A percentile compares a stretch with the other conserved stretches of the same genome.
Evolutionary conservation across 1,140 invertebrate species (phyloP).

Genomic region (Lamellibrachia luymesi): DNA sequence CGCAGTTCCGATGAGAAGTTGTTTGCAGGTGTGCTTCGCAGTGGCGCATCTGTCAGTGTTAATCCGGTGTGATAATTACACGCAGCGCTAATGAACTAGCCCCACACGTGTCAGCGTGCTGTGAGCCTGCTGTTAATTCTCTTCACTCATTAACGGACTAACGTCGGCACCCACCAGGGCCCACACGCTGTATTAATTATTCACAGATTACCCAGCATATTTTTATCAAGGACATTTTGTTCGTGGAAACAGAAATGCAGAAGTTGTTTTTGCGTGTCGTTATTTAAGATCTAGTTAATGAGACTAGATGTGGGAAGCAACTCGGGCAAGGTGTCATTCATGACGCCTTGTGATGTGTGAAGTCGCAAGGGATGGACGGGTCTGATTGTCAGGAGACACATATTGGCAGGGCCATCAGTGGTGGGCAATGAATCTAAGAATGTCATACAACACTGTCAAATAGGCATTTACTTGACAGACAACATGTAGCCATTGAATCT

Average conservation of each 20-base stretch:
- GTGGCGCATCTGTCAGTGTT: neutral
- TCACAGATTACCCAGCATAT: neutral
- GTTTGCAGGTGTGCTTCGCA: neutral
- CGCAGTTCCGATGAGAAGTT: neutral
- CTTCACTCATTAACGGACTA: neutral
- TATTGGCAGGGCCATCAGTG: neutral
- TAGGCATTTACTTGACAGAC: neutral
- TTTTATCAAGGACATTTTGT: neutral
- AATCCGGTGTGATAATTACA: constrained; percentile 5
- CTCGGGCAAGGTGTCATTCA: neutral
- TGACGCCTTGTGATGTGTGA: neutral
- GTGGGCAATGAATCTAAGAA: neutral
- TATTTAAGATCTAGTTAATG: neutral
- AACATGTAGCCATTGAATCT: neutral
- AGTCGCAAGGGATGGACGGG: neutral
- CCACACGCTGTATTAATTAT: neutral
- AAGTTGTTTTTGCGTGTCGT: constrained; percentile 1
- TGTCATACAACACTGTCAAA: neutral
- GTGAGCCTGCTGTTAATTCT: neutral
- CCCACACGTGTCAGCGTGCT: neutral
- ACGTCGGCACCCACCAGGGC: neutral
- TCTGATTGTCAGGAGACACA: neutral
- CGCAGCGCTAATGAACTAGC: neutral
- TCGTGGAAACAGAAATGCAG: neutral
- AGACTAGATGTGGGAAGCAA: neutral